A percentile compares a stretch with the other conserved stretches of the same genome.
phyloP scores from a whole-genome alignment of 2,888 invertebrate genomes.

The Cenopis cana region DNA sequence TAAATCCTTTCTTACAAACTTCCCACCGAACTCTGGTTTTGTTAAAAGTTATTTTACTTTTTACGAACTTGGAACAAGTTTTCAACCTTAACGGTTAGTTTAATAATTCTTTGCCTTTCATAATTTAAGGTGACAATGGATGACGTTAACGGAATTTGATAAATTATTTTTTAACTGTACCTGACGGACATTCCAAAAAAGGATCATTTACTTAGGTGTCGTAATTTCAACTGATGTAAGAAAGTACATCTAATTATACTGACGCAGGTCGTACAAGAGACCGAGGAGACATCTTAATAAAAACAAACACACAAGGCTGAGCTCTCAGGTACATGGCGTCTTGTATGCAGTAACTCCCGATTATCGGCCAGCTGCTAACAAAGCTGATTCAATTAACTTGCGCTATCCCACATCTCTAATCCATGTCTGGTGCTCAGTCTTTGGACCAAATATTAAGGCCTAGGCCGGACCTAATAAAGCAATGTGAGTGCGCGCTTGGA shows the following conservation, averaged over 20 bases:
- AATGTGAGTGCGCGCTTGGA: too few relatives aligned
- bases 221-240: too few relatives aligned
- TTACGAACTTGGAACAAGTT: conserved; percentile 21
- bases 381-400: conserved; percentile 33
- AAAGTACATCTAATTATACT: too few relatives aligned
- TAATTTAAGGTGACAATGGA: conserved; percentile 13
- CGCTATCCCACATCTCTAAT: conserved; percentile 41
- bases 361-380: conserved; percentile 17
- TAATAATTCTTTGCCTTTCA: conserved; percentile 18
- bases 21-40: conserved; percentile 31
- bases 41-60: conserved; percentile 37
- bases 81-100: conserved; percentile 24
- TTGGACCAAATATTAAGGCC: conserved; percentile 9
- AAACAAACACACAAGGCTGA: not conserved
- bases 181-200: too few relatives aligned
- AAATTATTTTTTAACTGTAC: not conserved
- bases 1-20: conserved; percentile 40
- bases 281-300: too few relatives aligned
- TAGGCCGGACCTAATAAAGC: too few relatives aligned
- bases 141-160: not conserved
- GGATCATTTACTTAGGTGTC: too few relatives aligned
- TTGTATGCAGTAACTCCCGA: conserved; percentile 10
- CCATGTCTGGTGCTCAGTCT: conserved; percentile 36
- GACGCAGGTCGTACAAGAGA: too few relatives aligned
- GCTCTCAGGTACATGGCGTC: not conserved